Evolutionary conservation across 2,113 vertebrate genomes (phyloP).

Genomic region (Rhipidura dahli): DNA sequence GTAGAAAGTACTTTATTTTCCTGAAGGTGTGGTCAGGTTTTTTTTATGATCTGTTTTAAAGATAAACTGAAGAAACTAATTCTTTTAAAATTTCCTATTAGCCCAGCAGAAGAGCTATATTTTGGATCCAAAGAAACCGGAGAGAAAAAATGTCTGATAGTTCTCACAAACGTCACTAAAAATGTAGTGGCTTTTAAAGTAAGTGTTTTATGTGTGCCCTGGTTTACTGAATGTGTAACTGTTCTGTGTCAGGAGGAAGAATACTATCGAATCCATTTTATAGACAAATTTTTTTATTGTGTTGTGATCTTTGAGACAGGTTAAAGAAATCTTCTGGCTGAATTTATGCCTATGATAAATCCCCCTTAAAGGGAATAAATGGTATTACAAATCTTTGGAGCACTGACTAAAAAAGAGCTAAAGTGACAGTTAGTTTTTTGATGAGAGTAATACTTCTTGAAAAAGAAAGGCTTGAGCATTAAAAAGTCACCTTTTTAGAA

Average conservation of each 20-base stretch:
- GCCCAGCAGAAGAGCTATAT: slow-evolving; percentile 94
- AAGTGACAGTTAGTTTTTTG: not conserved
- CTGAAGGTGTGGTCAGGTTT: not conserved
- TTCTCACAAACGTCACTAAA: slow-evolving; percentile 92
- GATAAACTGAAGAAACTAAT: not conserved
- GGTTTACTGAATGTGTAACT: not conserved
- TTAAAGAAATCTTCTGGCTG: not conserved
- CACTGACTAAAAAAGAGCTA: not conserved
- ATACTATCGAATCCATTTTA: not conserved
- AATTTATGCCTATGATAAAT: not conserved
- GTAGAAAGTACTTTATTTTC: not conserved
- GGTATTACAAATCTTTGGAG: not conserved
- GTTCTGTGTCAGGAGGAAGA: not conserved
- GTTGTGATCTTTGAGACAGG: not conserved
- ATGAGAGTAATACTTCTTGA: not conserved
- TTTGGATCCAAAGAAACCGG: slow-evolving; percentile 89
- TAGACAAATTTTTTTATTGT: not conserved
- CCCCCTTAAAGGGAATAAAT: not conserved
- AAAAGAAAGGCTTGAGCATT: not conserved
- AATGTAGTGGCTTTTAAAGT: slow-evolving; percentile 98
- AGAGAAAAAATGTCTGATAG: slow-evolving; percentile 92
- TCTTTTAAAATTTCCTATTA: slow-evolving; percentile 51
- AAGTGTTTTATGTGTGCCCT: slow-evolving; percentile 9
- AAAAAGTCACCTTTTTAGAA: not conserved
- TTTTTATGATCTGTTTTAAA: not conserved